Evolutionary conservation across 2,797 vertebrate genomes (phyloP).

Genomic region (Phoeniculus purpureus): DNA sequence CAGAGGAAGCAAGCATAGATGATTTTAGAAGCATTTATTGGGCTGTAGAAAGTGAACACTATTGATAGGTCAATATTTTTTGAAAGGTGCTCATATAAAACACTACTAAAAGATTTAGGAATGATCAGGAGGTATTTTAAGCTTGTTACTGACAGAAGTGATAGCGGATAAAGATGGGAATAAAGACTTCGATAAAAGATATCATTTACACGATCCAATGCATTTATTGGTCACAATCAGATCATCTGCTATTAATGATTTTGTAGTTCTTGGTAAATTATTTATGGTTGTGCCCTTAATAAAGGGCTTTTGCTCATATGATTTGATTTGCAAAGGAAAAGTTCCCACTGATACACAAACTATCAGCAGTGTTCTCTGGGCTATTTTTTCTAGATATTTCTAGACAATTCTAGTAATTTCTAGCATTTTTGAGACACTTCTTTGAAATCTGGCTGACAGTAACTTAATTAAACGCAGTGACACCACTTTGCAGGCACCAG

Average conservation of each 20-base stretch:
- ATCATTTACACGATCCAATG: not conserved
- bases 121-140: not conserved
- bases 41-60: not conserved
- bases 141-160: not conserved
- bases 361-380: not conserved
- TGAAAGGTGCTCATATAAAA: not conserved
- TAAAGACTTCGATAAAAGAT: not conserved
- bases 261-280: not conserved
- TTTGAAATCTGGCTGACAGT: not conserved
- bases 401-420: no score
- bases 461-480: not conserved
- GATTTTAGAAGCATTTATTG: conserved; percentile 21
- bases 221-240: not conserved
- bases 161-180: not conserved
- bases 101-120: not conserved
- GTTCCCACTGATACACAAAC: not conserved
- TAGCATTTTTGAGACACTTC: not conserved
- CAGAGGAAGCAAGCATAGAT: not conserved
- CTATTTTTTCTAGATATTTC: not conserved
- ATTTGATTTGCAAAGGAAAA: not conserved
- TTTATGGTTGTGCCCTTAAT: not conserved
- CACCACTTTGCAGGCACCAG: not conserved
- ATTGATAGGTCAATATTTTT: conserved; percentile 1
- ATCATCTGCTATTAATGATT: not conserved
- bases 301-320: not conserved